Conservation (phyloP, 2,797 vertebrate genomes). For the Galagoides demidoff region DNA sequence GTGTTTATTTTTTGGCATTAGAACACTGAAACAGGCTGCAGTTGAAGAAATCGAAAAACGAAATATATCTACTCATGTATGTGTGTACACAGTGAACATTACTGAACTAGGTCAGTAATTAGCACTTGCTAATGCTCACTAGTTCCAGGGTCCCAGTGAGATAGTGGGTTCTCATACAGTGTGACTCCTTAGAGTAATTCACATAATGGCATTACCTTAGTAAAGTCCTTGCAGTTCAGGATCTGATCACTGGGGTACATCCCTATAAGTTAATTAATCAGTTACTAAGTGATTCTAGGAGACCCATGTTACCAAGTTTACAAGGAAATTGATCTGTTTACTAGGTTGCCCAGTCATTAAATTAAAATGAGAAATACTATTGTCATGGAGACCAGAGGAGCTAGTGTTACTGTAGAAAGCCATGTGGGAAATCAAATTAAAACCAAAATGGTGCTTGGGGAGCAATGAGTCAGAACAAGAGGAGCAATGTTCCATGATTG, state of each 20-base stretch:
- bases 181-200: background rate
- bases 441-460: constrained; percentile 42
- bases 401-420: background rate
- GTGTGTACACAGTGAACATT: background rate
- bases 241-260: background rate
- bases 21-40: background rate
- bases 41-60: background rate
- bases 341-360: background rate
- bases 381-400: constrained; percentile 33
- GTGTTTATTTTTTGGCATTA: background rate
- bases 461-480: constrained; percentile 33
- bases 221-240: background rate
- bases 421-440: constrained; percentile 29
- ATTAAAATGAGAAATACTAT: constrained; percentile 1
- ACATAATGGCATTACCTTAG: background rate
- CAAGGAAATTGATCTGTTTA: background rate
- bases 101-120: background rate
- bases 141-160: background rate
- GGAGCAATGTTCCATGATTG: background rate
- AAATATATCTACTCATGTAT: background rate
- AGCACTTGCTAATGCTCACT: background rate
- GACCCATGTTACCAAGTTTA: background rate
- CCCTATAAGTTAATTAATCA: background rate
- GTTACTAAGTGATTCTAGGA: background rate
- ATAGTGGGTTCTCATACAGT: background rate